These are phyloP conservation scores for Patella caerulea DNA, from an alignment of 2,888 invertebrate species.

Conservation along the genomic window DNA sequence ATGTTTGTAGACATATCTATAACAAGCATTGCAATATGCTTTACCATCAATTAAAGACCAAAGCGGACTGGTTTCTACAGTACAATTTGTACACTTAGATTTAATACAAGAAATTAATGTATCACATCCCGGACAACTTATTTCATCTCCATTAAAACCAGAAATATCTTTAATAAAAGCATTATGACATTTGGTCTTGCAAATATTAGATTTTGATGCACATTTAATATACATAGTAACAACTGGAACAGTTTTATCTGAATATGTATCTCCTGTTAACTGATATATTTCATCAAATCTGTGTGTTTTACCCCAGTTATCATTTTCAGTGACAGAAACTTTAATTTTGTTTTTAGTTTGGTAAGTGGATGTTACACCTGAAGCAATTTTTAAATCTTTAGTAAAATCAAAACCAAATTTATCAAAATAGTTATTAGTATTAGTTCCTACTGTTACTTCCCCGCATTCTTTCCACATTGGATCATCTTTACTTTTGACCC, in stretches of 20 bases:
- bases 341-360: neutral
- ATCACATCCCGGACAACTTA: neutral
- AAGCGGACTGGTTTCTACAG: neutral
- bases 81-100: neutral
- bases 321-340: neutral
- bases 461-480: too few species aligned
- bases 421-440: too few species aligned
- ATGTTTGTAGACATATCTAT: neutral
- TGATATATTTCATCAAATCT: neutral
- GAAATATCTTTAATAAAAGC: neutral
- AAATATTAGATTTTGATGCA: neutral
- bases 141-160: neutral
- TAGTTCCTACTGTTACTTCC: too few species aligned
- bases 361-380: too few species aligned
- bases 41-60: neutral
- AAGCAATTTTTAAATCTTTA: too few species aligned
- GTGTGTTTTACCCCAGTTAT: neutral
- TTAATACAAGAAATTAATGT: neutral
- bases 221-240: neutral
- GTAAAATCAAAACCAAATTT: too few species aligned
- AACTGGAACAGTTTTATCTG: neutral
- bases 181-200: neutral
- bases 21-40: neutral
- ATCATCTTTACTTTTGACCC: too few species aligned
- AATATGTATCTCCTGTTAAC: too few species aligned